Conservation (phyloP, 1,140 invertebrate genomes). For the Bombus haemorrhoidalis region DNA sequence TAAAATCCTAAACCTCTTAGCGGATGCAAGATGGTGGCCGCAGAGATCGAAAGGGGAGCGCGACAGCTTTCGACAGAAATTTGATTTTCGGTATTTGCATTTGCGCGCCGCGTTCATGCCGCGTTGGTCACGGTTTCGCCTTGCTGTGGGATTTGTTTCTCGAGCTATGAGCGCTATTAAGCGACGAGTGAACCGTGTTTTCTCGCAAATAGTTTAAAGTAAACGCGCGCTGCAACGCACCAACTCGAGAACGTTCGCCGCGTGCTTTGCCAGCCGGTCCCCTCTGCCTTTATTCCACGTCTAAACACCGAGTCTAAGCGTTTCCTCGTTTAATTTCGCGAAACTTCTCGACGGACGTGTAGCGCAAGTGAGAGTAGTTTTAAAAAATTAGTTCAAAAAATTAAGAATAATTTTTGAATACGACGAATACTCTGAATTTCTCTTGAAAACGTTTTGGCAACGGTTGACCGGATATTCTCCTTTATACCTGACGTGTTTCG, state of each 20-base stretch:
- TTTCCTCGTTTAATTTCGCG: too few species aligned
- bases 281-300: not conserved
- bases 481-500: not conserved
- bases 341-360: not conserved
- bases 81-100: not conserved
- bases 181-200: not conserved
- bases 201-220: constrained; percentile 4
- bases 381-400: too few species aligned
- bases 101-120: not conserved
- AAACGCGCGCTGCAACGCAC: not conserved
- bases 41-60: not conserved
- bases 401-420: too few species aligned
- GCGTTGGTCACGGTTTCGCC: not conserved
- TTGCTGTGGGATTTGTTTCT: not conserved
- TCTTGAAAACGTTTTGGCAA: not conserved
- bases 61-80: not conserved
- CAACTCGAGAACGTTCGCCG: not conserved
- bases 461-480: not conserved
- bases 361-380: too few species aligned
- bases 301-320: not conserved
- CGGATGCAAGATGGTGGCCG: not conserved
- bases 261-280: not conserved
- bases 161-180: not conserved
- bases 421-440: not conserved
- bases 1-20: constrained; percentile 33